These are phyloP conservation scores for Motacilla alba DNA, from an alignment of 2,113 vertebrate species.

Conservation along the genomic window DNA sequence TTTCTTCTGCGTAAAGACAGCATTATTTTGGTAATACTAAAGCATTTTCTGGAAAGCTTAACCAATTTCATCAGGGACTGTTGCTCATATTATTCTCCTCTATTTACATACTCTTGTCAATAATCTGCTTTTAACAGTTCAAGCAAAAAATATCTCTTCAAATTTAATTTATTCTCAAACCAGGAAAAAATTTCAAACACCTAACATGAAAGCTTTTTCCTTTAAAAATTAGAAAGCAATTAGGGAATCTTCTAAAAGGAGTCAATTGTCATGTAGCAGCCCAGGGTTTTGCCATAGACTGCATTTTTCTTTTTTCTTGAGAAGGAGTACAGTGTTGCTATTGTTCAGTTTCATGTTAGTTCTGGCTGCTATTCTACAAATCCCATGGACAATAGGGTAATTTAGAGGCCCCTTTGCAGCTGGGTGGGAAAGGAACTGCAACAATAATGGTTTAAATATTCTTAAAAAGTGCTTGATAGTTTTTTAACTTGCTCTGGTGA, in stretches of 20 bases:
- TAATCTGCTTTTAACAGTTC: background rate
- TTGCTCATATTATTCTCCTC: background rate
- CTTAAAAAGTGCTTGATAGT: background rate
- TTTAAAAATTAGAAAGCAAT: background rate
- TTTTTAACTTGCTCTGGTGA: background rate
- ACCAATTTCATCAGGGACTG: background rate
- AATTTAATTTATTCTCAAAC: background rate
- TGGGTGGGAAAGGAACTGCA: background rate
- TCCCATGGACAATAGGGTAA: background rate
- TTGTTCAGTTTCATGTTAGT: conserved; percentile 43
- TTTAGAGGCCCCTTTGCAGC: conserved; percentile 2
- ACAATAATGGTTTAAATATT: background rate
- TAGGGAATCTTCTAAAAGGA: background rate
- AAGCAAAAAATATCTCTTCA: background rate
- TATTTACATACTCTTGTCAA: background rate
- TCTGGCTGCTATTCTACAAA: conserved; percentile 13
- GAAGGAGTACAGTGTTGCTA: conserved; percentile 1
- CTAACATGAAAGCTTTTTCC: background rate
- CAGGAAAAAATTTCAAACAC: background rate
- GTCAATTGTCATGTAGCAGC: background rate
- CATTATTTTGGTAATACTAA: background rate
- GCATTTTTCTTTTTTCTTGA: background rate
- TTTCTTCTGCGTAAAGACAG: background rate
- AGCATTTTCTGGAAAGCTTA: background rate
- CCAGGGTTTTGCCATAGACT: background rate